A percentile compares a stretch with the other conserved stretches of the same genome.
These are phyloP conservation scores for Drosophila obscura DNA, from an alignment of 1,140 invertebrate species.

Conservation along the genomic window DNA sequence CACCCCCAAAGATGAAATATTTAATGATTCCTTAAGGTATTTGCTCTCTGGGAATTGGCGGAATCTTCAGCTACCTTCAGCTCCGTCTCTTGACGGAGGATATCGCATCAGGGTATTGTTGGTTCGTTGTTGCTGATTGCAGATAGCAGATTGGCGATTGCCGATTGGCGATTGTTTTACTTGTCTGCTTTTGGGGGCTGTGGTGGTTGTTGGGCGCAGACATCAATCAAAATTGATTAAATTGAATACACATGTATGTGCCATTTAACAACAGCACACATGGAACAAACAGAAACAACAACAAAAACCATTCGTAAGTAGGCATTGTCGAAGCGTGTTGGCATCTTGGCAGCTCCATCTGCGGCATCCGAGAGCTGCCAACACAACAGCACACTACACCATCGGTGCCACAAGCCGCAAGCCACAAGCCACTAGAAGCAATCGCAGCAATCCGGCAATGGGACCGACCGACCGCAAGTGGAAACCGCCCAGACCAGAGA, in stretches of 20 bases:
- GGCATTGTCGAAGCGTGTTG: slow-evolving; percentile 68
- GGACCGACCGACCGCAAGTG: too few species aligned
- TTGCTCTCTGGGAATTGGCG: too few species aligned
- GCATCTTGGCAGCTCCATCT: slow-evolving; percentile 77
- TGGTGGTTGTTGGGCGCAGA: slow-evolving; percentile 50
- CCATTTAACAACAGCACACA: slow-evolving; percentile 28
- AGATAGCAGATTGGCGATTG: background rate
- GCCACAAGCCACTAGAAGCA: background rate
- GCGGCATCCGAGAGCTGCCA: slow-evolving; percentile 38
- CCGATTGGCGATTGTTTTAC: background rate
- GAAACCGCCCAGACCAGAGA: slow-evolving; percentile 39
- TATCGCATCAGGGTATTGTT: slow-evolving; percentile 13
- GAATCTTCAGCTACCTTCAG: too few species aligned
- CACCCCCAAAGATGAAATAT: too few species aligned
- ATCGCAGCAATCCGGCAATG: too few species aligned
- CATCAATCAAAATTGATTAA: slow-evolving; percentile 81
- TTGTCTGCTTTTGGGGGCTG: slow-evolving; percentile 23
- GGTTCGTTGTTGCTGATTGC: slow-evolving; percentile 29
- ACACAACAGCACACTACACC: background rate
- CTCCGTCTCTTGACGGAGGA: background rate
- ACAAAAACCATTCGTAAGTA: slow-evolving; percentile 45
- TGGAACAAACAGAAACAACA: slow-evolving; percentile 2
- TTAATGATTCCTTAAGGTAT: too few species aligned
- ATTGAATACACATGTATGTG: slow-evolving; percentile 54
- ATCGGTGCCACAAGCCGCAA: slow-evolving; percentile 14